These are phyloP conservation scores for Macaca nemestrina DNA, from an alignment of 2,113 vertebrate species.

Conservation along the genomic window DNA sequence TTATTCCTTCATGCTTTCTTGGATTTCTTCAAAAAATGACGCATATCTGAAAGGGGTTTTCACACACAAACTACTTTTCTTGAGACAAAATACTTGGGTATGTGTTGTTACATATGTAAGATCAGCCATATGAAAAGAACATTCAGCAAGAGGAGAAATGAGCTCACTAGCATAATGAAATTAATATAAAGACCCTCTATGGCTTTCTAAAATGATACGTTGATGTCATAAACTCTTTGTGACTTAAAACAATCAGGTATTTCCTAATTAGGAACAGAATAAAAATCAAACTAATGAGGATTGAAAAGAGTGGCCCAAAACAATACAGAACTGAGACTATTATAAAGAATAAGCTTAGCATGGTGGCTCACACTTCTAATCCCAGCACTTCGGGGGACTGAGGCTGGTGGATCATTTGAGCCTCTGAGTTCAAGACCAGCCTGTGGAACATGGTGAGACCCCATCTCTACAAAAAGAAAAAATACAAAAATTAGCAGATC, in stretches of 20 bases:
- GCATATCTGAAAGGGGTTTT: not conserved
- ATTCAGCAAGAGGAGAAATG: not conserved
- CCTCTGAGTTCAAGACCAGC: too few species aligned
- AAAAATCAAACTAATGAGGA: not conserved
- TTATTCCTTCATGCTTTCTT: not conserved
- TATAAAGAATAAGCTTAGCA: not conserved
- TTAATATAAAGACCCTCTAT: not conserved
- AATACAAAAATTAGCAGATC: too few species aligned
- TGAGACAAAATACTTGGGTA: not conserved
- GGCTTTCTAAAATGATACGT: not conserved
- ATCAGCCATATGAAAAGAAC: not conserved
- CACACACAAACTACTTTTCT: not conserved
- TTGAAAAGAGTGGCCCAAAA: not conserved
- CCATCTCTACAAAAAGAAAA: too few species aligned
- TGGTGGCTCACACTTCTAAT: too few species aligned
- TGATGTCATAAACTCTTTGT: not conserved
- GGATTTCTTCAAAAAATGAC: not conserved
- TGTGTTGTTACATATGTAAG: not conserved
- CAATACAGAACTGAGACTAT: not conserved
- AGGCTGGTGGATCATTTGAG: too few species aligned
- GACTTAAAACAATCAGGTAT: not conserved
- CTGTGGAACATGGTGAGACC: too few species aligned
- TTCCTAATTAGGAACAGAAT: not conserved
- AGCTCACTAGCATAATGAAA: not conserved
- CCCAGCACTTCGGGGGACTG: too few species aligned